These are phyloP conservation scores for Sinocyclocheilus anophthalmus DNA, from an alignment of 2,113 vertebrate genomes.

Conservation along the genomic window DNA sequence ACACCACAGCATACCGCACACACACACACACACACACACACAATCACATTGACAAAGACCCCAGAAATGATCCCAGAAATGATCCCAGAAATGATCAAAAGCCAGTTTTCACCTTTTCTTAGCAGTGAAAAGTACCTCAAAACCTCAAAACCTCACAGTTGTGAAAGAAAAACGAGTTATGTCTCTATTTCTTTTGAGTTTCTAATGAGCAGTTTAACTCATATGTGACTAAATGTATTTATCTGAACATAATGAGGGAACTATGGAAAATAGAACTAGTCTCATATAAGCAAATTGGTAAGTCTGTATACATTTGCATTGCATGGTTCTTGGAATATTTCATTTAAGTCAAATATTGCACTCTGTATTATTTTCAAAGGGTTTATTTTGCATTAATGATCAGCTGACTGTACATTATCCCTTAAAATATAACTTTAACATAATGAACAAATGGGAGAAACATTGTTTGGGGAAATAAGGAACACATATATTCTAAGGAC, in stretches of 20 bases:
- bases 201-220: background rate
- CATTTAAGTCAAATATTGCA: background rate
- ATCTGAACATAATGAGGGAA: background rate
- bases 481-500: slow-evolving; percentile 40
- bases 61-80: slow-evolving; percentile 47
- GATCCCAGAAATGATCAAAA: slow-evolving; percentile 61
- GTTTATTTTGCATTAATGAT: background rate
- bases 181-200: slow-evolving; percentile 2
- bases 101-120: slow-evolving; percentile 55
- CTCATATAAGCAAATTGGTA: background rate
- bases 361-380: background rate
- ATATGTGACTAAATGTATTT: background rate
- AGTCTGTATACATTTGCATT: background rate
- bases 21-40: background rate
- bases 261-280: background rate
- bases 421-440: background rate
- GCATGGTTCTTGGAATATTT: background rate
- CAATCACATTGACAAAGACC: too few species aligned
- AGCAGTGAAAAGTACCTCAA: slow-evolving; percentile 55
- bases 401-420: background rate
- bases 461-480: background rate
- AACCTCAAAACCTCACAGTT: slow-evolving; percentile 48
- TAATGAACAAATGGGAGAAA: background rate
- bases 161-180: slow-evolving; percentile 26
- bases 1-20: slow-evolving; percentile 1